Conservation (phyloP, 2,888 invertebrate genomes). For the Lamellibrachia columna region DNA sequence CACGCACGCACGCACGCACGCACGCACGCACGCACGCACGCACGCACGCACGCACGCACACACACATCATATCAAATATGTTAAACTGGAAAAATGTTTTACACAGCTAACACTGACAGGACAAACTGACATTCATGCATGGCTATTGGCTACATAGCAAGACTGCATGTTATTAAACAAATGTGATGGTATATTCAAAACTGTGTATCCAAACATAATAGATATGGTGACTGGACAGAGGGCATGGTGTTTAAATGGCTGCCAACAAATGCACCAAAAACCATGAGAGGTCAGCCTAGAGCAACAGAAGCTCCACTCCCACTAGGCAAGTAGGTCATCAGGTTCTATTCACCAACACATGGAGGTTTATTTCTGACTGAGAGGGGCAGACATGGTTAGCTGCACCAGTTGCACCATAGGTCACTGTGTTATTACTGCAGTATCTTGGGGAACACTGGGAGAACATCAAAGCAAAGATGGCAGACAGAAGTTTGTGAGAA, state of each 20-base stretch:
- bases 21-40: no score
- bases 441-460: background rate
- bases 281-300: background rate
- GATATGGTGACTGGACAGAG: background rate
- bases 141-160: background rate
- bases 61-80: no score
- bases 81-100: background rate
- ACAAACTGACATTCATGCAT: no score
- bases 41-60: no score
- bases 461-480: no score
- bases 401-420: background rate
- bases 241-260: background rate
- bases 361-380: conserved; percentile 3
- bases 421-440: background rate
- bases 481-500: no score
- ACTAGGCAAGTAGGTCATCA: background rate
- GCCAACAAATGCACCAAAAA: background rate
- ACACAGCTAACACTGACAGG: background rate
- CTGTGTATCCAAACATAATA: background rate
- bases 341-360: conserved; percentile 5
- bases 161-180: background rate
- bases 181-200: background rate
- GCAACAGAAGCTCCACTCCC: background rate
- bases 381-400: background rate
- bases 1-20: no score